phyloP scores from a whole-genome alignment of 2,797 vertebrate genomes.

The Erithacus rubecula region DNA sequence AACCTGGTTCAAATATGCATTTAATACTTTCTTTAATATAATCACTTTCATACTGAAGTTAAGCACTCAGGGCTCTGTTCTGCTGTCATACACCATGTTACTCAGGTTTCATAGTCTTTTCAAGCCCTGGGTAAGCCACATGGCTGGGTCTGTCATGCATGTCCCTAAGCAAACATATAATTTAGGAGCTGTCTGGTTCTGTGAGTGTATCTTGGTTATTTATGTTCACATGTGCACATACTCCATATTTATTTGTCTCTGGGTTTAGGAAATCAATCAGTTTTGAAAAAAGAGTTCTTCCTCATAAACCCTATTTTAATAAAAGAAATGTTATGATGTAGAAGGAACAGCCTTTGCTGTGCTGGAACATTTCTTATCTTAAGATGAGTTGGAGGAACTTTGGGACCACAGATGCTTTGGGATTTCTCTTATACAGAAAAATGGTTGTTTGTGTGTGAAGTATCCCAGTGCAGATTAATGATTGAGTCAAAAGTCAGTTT shows the following conservation, averaged over 20 bases:
- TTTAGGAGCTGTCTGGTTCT: neutral
- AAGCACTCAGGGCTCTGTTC: slow-evolving; percentile 5
- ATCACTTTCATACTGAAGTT: slow-evolving; percentile 43
- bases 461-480: neutral
- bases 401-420: accelerated
- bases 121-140: neutral
- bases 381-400: neutral
- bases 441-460: neutral
- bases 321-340: neutral
- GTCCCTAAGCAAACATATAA: neutral
- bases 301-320: neutral
- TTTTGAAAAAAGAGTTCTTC: neutral
- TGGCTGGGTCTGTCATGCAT: neutral
- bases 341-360: neutral
- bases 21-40: slow-evolving; percentile 41
- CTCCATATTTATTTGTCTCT: neutral
- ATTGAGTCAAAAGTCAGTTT: neutral
- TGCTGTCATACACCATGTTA: neutral
- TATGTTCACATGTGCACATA: neutral
- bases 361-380: neutral
- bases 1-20: slow-evolving; percentile 15
- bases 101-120: neutral
- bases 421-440: accelerated
- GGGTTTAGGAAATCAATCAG: neutral
- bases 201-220: neutral